Evolutionary conservation across 2,888 invertebrate genomes (phyloP).

Genomic region (Diploptera punctata): DNA sequence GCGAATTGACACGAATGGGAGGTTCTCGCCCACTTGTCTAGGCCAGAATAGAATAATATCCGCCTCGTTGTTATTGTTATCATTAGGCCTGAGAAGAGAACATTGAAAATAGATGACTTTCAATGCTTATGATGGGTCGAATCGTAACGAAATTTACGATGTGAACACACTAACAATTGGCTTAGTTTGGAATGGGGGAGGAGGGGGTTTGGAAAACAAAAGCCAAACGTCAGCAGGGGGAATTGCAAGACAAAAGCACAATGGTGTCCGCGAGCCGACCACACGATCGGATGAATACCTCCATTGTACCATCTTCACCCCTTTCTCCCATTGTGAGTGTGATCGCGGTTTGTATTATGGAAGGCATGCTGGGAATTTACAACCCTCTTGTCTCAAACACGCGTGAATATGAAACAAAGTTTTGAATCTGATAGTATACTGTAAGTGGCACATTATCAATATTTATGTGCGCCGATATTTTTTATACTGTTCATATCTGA

Average conservation of each 20-base stretch:
- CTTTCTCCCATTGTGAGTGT: slow-evolving; percentile 23
- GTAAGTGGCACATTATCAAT: slow-evolving; percentile 34
- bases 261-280: slow-evolving; percentile 26
- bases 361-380: slow-evolving; percentile 20
- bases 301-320: slow-evolving; percentile 32
- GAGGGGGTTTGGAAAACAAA: slow-evolving; percentile 29
- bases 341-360: slow-evolving; percentile 19
- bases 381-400: slow-evolving; percentile 16
- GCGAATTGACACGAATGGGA: slow-evolving; percentile 7
- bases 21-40: slow-evolving; percentile 5
- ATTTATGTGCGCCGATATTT: slow-evolving; percentile 27
- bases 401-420: slow-evolving; percentile 33
- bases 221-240: slow-evolving; percentile 33
- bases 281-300: slow-evolving; percentile 29
- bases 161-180: slow-evolving; percentile 40
- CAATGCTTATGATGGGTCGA: slow-evolving; percentile 25
- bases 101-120: slow-evolving; percentile 29
- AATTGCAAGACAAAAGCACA: slow-evolving; percentile 32
- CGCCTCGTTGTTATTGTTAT: slow-evolving; percentile 23
- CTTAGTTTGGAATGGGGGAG: slow-evolving; percentile 16
- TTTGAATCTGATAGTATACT: slow-evolving; percentile 32
- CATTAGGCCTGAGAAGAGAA: slow-evolving; percentile 22
- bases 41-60: slow-evolving; percentile 18
- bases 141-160: slow-evolving; percentile 38
- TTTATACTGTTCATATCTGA: neutral